Conservation (phyloP, 1,140 invertebrate species). For the Dufourea novaeangliae region DNA sequence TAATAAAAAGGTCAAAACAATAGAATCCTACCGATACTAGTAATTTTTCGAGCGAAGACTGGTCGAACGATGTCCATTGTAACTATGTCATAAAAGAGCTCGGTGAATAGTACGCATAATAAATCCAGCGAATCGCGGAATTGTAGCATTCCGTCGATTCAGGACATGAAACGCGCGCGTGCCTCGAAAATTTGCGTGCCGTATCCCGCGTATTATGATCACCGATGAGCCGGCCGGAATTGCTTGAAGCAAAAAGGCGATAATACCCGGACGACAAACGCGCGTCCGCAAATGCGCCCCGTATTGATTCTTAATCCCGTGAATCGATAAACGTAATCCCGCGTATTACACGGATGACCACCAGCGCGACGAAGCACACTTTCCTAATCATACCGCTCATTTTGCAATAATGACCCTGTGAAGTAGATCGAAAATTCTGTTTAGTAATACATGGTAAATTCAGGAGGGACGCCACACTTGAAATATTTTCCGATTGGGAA, state of each 20-base stretch:
- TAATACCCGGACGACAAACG: conserved; percentile 21
- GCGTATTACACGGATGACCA: conserved; percentile 24
- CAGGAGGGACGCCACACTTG: too few species aligned
- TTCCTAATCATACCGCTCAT: conserved; percentile 37
- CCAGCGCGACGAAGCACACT: not conserved
- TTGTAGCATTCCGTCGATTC: conserved; percentile 13
- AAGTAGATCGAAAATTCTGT: not conserved
- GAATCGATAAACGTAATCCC: conserved; percentile 44
- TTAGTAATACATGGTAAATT: too few species aligned
- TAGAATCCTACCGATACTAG: too few species aligned
- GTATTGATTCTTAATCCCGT: conserved; percentile 51
- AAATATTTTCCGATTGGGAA: too few species aligned
- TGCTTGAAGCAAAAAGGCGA: conserved; percentile 30
- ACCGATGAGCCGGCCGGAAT: not conserved
- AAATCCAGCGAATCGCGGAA: not conserved
- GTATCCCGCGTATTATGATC: conserved; percentile 24
- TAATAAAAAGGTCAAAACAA: too few species aligned
- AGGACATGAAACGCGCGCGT: not conserved
- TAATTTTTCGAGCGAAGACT: too few species aligned
- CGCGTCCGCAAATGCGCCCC: not conserved
- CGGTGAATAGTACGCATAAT: not conserved
- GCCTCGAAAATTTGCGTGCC: not conserved
- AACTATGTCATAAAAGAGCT: not conserved
- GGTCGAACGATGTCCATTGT: too few species aligned
- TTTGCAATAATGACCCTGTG: conserved; percentile 6